A percentile compares a stretch with the other conserved stretches of the same genome.
Conservation (phyloP, 2,888 invertebrate species). For the Ormyrus nitidulus region DNA sequence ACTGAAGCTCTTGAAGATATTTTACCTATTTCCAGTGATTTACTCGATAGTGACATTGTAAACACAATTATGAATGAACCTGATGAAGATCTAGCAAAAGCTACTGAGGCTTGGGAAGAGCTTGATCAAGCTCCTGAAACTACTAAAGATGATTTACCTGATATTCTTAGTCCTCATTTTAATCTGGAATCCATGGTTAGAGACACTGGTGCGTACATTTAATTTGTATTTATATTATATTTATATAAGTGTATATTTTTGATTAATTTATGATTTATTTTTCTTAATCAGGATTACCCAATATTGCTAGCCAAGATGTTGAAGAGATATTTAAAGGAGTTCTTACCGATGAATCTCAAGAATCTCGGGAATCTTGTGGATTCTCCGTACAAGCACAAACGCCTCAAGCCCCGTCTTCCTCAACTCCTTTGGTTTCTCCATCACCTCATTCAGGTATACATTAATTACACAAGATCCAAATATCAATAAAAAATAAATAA, state of each 20-base stretch:
- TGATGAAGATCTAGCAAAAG: constrained; percentile 77
- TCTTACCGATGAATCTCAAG: constrained; percentile 88
- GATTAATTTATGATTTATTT: constrained; percentile 8
- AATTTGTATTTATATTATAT: constrained; percentile 13
- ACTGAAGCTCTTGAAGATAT: constrained; percentile 82
- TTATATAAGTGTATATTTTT: neutral
- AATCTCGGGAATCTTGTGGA: constrained; percentile 84
- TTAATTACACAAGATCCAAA: neutral
- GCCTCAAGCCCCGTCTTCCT: constrained; percentile 68
- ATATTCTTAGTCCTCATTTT: constrained; percentile 83
- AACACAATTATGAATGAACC: constrained; percentile 83
- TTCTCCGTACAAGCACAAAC: constrained; percentile 73
- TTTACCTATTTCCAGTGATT: constrained; percentile 80
- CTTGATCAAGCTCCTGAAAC: constrained; percentile 77
- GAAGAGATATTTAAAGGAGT: constrained; percentile 95
- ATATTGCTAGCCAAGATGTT: constrained; percentile 93
- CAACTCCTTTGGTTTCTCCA: constrained; percentile 72
- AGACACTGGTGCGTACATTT: constrained; percentile 75
- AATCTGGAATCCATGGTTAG: constrained; percentile 86
- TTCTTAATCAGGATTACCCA: constrained; percentile 79
- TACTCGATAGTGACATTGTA: constrained; percentile 82
- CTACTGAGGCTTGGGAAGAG: constrained; percentile 77
- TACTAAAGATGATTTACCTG: constrained; percentile 84
- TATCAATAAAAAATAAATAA: neutral
- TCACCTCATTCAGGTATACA: constrained; percentile 71